A percentile compares a stretch with the other conserved stretches of the same genome.
Evolutionary conservation across 1,140 invertebrate genomes (phyloP).

Genomic region (Protaetia brevitarsis): DNA sequence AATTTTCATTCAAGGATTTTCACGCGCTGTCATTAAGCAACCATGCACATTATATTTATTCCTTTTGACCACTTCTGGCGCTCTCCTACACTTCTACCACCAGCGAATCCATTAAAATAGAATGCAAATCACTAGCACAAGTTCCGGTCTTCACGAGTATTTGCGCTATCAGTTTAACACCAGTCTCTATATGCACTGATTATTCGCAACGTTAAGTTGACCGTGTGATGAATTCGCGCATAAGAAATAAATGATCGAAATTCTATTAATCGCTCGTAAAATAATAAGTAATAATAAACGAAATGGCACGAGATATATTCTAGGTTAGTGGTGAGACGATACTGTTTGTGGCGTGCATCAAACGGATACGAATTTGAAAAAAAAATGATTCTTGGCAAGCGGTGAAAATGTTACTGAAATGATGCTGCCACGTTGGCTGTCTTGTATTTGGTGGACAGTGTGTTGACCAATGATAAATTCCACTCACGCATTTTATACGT

Average conservation of each 20-base stretch:
- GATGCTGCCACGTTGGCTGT: too few species aligned
- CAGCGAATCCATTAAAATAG: neutral
- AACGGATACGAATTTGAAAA: conserved; percentile 35
- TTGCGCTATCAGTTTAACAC: too few species aligned
- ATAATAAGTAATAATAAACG: neutral
- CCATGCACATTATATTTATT: neutral
- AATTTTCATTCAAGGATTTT: neutral
- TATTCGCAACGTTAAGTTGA: too few species aligned
- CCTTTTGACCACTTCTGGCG: neutral
- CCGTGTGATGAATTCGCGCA: too few species aligned
- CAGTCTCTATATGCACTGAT: too few species aligned
- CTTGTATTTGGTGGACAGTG: too few species aligned
- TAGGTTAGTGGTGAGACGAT: neutral
- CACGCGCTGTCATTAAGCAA: neutral
- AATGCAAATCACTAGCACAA: conserved; percentile 4
- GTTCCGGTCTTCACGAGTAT: too few species aligned
- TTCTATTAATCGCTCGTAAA: neutral
- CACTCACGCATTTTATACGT: too few species aligned
- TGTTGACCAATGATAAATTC: too few species aligned
- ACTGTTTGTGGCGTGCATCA: neutral
- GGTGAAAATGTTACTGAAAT: too few species aligned
- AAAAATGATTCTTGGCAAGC: conserved; percentile 21
- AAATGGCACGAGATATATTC: neutral
- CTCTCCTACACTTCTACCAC: neutral
- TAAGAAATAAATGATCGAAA: too few species aligned